These are phyloP conservation scores for Scytalopus superciliaris DNA, from an alignment of 2,113 vertebrate genomes.

Conservation along the genomic window DNA sequence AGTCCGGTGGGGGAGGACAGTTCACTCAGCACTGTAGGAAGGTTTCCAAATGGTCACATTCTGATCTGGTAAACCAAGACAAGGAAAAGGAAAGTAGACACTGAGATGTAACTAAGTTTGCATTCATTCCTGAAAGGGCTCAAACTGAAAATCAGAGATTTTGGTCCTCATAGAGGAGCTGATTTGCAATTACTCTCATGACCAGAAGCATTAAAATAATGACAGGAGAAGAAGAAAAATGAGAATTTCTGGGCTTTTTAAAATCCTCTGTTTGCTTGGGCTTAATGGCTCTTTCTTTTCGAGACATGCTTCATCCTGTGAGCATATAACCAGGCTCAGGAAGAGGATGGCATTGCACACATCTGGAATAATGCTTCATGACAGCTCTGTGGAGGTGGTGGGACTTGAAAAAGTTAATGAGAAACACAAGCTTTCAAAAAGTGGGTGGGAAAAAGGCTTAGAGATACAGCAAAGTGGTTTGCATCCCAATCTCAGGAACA, in stretches of 20 bases:
- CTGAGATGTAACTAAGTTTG: not conserved
- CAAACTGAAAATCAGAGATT: not conserved
- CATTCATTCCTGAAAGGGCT: not conserved
- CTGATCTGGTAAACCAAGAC: not conserved
- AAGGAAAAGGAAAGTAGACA: not conserved
- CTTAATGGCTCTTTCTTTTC: not conserved
- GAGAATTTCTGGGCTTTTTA: not conserved
- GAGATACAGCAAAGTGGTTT: not conserved
- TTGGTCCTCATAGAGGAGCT: not conserved
- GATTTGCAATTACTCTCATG: not conserved
- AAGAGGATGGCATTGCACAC: not conserved
- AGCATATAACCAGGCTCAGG: not conserved
- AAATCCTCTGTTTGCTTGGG: not conserved
- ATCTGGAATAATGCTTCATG: not conserved
- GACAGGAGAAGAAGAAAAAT: not conserved
- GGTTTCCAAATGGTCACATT: not conserved
- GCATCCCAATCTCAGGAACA: not conserved
- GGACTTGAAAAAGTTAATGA: slow-evolving; percentile 10
- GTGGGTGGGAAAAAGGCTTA: not conserved
- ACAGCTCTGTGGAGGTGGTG: slow-evolving; percentile 3
- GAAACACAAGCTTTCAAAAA: slow-evolving; percentile 21
- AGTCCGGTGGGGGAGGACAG: not conserved
- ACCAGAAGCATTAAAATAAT: not conserved
- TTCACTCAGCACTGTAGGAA: not conserved
- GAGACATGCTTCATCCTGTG: not conserved